phyloP scores from a whole-genome alignment of 92 coral and sea anemone genomes.

The Epizoanthus rinbou region DNA sequence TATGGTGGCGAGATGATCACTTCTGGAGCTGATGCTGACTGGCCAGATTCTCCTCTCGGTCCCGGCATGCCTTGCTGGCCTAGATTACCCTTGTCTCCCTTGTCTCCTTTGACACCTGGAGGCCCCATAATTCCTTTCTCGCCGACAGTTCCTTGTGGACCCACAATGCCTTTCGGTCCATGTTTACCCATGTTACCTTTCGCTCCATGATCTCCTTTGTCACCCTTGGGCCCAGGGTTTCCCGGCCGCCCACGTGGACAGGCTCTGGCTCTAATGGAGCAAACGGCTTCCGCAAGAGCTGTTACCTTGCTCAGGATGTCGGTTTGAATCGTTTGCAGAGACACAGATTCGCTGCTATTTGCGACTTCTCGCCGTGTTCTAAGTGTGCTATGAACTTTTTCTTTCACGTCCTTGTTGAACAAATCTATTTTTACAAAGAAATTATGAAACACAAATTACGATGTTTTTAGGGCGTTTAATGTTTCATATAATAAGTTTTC shows the following conservation, averaged over 20 bases:
- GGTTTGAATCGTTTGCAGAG: background rate
- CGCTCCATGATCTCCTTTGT: background rate
- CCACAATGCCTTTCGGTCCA: slow-evolving; percentile 16
- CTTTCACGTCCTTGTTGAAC: background rate
- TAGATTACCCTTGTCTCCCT: background rate
- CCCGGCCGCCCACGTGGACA: slow-evolving; percentile 16
- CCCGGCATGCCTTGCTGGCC: slow-evolving; percentile 5
- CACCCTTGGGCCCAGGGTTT: slow-evolving; percentile 14
- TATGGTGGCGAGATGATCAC: slow-evolving; percentile 4
- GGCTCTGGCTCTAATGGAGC: slow-evolving; percentile 12
- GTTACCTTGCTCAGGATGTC: background rate
- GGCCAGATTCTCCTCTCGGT: background rate
- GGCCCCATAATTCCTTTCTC: slow-evolving; percentile 1
- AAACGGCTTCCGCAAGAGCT: background rate
- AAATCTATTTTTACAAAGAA: background rate
- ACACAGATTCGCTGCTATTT: background rate
- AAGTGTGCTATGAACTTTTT: background rate
- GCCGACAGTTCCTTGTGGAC: background rate
- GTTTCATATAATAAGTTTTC: too few relatives aligned
- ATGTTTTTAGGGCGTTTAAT: too few relatives aligned
- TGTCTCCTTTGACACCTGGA: background rate
- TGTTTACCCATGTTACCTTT: background rate
- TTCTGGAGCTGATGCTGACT: slow-evolving; percentile 8
- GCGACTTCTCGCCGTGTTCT: too few relatives aligned
- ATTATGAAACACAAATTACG: too few relatives aligned